Evolutionary conservation across 2,113 vertebrate species (phyloP).

Genomic region (Gobius niger): DNA sequence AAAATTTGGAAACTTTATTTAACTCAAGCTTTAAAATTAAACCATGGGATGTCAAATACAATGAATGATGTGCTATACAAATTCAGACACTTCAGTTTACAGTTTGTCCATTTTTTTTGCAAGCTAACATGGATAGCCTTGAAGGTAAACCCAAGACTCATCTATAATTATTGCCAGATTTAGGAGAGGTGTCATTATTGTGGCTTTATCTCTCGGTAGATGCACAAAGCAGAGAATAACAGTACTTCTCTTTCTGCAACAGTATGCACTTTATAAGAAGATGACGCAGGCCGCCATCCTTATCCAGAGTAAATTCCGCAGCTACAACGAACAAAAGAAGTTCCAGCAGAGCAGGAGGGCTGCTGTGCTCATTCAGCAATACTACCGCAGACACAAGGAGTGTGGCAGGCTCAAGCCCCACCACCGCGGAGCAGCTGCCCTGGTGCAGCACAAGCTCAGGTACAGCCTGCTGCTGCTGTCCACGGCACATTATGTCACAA

Average conservation of each 20-base stretch:
- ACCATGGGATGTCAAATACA: neutral
- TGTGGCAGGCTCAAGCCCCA: conserved; percentile 87
- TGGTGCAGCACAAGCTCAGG: conserved; percentile 84
- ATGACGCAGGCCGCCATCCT: conserved; percentile 99
- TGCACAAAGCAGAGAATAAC: conserved; percentile 6
- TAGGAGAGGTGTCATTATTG: conserved; percentile 1
- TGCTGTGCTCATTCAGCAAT: conserved; percentile 96
- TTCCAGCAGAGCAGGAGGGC: conserved; percentile 97
- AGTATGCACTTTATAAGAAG: conserved; percentile 99
- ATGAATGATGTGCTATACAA: neutral
- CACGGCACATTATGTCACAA: neutral
- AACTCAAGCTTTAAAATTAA: neutral
- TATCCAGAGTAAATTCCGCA: conserved; percentile 99
- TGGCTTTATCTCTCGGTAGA: neutral
- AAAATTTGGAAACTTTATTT: neutral
- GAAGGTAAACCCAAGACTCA: conserved; percentile 89
- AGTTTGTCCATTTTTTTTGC: conserved; percentile 67
- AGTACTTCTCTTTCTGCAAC: conserved; percentile 30
- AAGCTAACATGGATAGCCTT: conserved; percentile 99
- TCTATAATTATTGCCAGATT: conserved; percentile 2
- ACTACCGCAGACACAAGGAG: conserved; percentile 95
- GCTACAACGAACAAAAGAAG: conserved; percentile 96
- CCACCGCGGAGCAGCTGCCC: conserved; percentile 81
- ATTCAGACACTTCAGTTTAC: conserved; percentile 30
- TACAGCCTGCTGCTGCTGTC: conserved; percentile 19